Conservation (phyloP, 2,888 invertebrate genomes). For the Hoplodrina blanda region DNA sequence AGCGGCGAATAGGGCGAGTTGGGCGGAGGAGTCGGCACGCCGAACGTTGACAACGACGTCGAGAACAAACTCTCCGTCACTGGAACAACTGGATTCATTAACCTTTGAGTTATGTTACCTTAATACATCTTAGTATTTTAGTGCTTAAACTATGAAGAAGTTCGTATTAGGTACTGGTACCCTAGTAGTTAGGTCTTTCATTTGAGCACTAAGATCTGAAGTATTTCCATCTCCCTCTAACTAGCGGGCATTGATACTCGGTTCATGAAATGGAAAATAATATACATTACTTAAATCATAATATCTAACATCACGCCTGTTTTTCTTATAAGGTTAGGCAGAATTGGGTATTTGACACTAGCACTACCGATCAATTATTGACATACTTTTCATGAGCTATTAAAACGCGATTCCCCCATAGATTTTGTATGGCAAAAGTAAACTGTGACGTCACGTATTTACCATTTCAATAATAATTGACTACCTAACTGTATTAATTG, state of each 20-base stretch:
- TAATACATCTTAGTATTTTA: slow-evolving; percentile 50
- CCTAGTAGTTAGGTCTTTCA: slow-evolving; percentile 44
- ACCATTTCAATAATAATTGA: no score
- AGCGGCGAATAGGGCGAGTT: slow-evolving; percentile 93
- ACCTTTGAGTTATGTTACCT: slow-evolving; percentile 54
- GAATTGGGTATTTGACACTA: neutral
- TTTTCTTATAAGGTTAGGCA: neutral
- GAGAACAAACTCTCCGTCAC: slow-evolving; percentile 93
- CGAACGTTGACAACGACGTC: slow-evolving; percentile 91
- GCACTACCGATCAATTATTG: no score
- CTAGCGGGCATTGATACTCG: neutral
- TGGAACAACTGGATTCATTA: slow-evolving; percentile 73
- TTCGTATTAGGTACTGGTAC: neutral
- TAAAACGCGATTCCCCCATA: no score
- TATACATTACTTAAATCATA: no score
- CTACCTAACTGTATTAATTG: no score
- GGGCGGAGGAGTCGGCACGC: slow-evolving; percentile 93
- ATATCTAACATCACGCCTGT: neutral
- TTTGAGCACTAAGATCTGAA: slow-evolving; percentile 23
- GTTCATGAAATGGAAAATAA: neutral
- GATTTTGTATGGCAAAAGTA: no score
- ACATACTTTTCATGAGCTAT: no score
- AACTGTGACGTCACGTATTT: no score
- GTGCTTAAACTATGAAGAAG: slow-evolving; percentile 27
- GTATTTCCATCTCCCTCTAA: slow-evolving; percentile 35